Base-by-base conservation (phyloP, 2,888 invertebrate genomes). In the Nezara viridula region DNA sequence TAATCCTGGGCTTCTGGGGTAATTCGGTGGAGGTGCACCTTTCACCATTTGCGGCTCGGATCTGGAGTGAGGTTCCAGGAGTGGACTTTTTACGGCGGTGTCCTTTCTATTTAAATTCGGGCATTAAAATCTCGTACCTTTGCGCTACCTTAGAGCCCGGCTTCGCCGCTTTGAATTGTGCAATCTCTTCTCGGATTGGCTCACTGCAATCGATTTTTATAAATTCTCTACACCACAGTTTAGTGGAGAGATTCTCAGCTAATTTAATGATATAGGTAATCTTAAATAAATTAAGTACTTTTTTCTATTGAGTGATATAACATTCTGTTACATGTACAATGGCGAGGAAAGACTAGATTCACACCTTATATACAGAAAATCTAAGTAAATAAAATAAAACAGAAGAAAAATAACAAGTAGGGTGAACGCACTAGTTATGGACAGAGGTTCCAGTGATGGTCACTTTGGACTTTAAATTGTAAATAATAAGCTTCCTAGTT, bases 1-100 rank as follows among this genome's bases (percentile, higher is more conserved):
- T 81, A 81, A 81, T 81, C 81, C 73, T 27, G n/a, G 81, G 81
- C 44, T 44, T 81, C 81, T 47, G 81, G 81, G 81, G 44, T 81
- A 81, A 81, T 81, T 81, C 81, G 81, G 44, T 47, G 24, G 86
- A 55, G 86, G 86, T 40, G 50, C 47, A 49, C 50, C 52, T 86
- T 88, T 88, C 60, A 44, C 66, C 88, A 32, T 40, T 49, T 49
- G 40, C n/a, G 66, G 40, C 60, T 60, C 47, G 88, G 88, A 50
- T 49, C 49, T 60, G 21, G 81, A 44, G n/a, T 47, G n/a, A 44
- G 81, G 44, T 81, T 47, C n/a, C 81, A 44, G 24, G 24, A 47
- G 81, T 47, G 81, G n/a, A n/a, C 44, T 81, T 81, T 81, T 81
- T 81, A 81, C 44, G 40, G 81, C 24, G 0, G 81, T 81, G 32